Conservation (phyloP, 2,888 invertebrate genomes). For the Morpho helenor region DNA sequence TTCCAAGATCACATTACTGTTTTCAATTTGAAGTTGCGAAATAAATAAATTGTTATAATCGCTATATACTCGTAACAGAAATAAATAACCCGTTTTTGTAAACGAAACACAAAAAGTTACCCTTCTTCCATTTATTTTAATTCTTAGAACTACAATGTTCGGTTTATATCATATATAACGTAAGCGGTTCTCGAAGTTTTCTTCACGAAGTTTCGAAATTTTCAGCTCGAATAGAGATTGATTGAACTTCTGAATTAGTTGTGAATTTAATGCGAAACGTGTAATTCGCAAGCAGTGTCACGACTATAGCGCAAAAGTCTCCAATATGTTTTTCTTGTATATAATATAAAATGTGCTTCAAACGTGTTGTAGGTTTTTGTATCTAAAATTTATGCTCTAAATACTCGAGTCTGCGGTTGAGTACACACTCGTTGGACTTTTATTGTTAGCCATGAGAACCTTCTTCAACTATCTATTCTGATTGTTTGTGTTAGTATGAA, state of each 20-base stretch:
- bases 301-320: background rate
- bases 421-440: constrained; percentile 48
- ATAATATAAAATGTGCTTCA: constrained; percentile 16
- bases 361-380: constrained; percentile 39
- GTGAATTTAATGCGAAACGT: constrained; percentile 17
- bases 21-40: no score
- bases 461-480: constrained; percentile 36
- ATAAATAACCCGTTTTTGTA: no score
- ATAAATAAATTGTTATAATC: no score
- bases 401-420: constrained; percentile 42
- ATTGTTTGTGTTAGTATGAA: constrained; percentile 11
- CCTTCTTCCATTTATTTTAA: background rate
- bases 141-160: constrained; percentile 10
- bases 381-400: constrained; percentile 62
- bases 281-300: constrained; percentile 10
- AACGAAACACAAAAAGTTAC: no score
- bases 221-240: constrained; percentile 26
- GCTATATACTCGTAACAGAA: no score
- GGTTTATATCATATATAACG: constrained; percentile 17
- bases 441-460: constrained; percentile 57
- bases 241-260: constrained; percentile 25
- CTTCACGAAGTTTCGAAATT: constrained; percentile 43
- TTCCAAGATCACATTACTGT: no score
- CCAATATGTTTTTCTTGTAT: constrained; percentile 1
- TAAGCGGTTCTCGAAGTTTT: constrained; percentile 19